Evolutionary conservation across 1,140 invertebrate genomes (phyloP).

Genomic region (Rhopalosiphum padi): DNA sequence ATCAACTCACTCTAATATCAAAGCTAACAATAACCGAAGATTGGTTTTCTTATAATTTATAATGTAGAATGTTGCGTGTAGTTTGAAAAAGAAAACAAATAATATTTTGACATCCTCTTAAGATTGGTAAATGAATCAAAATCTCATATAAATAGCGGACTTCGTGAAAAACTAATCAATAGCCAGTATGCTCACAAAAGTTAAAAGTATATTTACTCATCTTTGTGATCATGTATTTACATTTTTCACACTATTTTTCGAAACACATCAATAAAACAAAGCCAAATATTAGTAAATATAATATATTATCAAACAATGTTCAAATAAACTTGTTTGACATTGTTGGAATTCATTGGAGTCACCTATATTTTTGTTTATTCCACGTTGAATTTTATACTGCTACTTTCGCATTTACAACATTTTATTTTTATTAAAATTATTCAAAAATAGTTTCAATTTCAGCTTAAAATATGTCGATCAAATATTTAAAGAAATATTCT

Average conservation of each 20-base stretch:
- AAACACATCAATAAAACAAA: too few species aligned
- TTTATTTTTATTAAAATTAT: too few species aligned
- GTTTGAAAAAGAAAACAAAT: neutral
- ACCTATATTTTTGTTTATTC: neutral
- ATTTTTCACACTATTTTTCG: too few species aligned
- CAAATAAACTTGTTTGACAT: neutral
- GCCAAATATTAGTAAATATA: too few species aligned
- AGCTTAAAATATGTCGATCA: too few species aligned
- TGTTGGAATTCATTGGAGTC: neutral
- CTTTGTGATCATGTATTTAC: too few species aligned
- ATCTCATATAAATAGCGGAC: neutral
- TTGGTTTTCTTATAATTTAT: neutral
- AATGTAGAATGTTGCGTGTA: neutral
- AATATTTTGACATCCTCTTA: neutral
- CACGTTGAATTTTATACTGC: neutral
- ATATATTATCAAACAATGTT: too few species aligned
- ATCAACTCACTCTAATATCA: neutral
- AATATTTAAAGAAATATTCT: too few species aligned
- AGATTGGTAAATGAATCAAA: neutral
- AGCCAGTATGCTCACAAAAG: too few species aligned
- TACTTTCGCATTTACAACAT: too few species aligned
- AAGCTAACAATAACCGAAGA: neutral
- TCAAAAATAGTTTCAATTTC: too few species aligned
- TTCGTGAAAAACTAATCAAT: neutral
- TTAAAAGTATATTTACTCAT: too few species aligned